Evolutionary conservation across 2,113 vertebrate species (phyloP).

Genomic region (Martes martes): DNA sequence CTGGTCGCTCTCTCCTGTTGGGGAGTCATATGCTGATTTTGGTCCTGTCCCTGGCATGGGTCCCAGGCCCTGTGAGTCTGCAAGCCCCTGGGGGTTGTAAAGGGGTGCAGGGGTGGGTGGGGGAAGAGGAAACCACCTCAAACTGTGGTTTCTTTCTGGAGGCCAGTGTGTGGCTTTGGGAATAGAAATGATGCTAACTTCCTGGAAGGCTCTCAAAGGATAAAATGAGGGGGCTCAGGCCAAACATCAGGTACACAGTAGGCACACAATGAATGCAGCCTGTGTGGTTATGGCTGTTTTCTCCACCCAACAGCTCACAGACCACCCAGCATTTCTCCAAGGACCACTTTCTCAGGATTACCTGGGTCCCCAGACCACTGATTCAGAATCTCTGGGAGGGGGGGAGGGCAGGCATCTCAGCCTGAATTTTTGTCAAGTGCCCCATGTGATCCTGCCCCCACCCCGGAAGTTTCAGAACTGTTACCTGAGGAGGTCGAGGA

Average conservation of each 20-base stretch:
- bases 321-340: not conserved
- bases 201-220: not conserved
- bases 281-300: rapidly evolving
- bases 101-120: not conserved
- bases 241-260: not conserved
- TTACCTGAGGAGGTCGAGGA: not conserved
- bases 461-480: not conserved
- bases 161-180: not conserved
- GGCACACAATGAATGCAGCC: not conserved
- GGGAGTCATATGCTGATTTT: not conserved
- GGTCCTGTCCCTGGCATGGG: not conserved
- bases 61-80: not conserved
- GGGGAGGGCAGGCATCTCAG: not conserved
- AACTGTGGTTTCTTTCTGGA: not conserved
- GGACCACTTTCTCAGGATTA: not conserved
- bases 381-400: not conserved
- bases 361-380: not conserved
- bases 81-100: no score
- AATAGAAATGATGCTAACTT: not conserved
- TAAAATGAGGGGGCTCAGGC: not conserved
- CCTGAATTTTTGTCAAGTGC: not conserved
- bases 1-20: not conserved
- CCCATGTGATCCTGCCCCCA: not conserved
- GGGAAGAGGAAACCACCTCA: not conserved
- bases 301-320: not conserved